Conservation (phyloP, 2,888 invertebrate genomes). For the Spilarctia lutea region DNA sequence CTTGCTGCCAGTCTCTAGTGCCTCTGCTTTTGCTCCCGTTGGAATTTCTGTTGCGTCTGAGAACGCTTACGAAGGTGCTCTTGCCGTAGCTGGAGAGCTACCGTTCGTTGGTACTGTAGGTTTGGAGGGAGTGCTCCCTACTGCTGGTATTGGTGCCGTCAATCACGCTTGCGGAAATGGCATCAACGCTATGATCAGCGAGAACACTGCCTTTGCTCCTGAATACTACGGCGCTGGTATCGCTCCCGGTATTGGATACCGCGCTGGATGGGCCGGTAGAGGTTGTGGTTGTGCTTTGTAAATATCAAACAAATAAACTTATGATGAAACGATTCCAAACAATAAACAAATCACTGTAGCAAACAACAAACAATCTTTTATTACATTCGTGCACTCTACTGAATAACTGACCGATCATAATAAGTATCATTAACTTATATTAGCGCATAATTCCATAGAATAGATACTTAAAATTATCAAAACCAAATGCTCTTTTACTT, state of each 20-base stretch:
- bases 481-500: too few relatives aligned
- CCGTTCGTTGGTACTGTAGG: conserved; percentile 33
- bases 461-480: too few relatives aligned
- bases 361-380: too few relatives aligned
- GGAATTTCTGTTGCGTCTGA: conserved; percentile 45
- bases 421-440: too few relatives aligned
- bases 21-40: conserved; percentile 22
- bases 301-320: too few relatives aligned
- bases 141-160: conserved; percentile 28
- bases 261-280: not conserved
- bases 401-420: too few relatives aligned
- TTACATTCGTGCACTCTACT: too few relatives aligned
- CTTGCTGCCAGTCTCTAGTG: conserved; percentile 34
- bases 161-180: conserved; percentile 36
- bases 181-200: conserved; percentile 10
- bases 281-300: not conserved
- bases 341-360: too few relatives aligned
- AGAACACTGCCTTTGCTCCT: conserved; percentile 1
- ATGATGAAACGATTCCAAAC: too few relatives aligned
- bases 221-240: conserved; percentile 14
- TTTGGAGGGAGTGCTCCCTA: conserved; percentile 30
- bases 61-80: conserved; percentile 38
- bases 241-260: not conserved
- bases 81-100: conserved; percentile 35
- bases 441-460: too few relatives aligned